Conservation (phyloP, 1,140 invertebrate genomes). For the Yoshiicerus persimilis region DNA sequence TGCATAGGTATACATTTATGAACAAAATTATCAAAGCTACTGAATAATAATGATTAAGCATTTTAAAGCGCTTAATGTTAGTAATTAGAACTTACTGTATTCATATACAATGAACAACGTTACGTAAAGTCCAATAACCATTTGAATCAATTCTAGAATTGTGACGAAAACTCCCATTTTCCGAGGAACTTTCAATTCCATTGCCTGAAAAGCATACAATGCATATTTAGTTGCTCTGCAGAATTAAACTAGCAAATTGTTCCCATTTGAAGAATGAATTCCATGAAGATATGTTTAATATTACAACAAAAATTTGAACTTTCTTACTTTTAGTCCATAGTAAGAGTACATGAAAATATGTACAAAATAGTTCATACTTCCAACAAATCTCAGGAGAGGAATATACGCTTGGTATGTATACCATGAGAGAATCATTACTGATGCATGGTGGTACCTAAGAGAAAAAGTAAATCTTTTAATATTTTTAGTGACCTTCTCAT, state of each 20-base stretch:
- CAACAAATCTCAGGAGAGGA: conserved; percentile 38
- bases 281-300: neutral
- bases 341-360: conserved; percentile 44
- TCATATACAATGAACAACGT: conserved; percentile 26
- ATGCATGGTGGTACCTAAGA: conserved; percentile 38
- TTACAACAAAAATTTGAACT: neutral
- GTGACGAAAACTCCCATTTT: conserved; percentile 16
- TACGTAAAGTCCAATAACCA: conserved; percentile 26
- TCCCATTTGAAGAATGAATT: neutral
- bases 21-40: neutral
- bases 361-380: conserved; percentile 46
- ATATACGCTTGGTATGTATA: conserved; percentile 34
- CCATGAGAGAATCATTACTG: conserved; percentile 34
- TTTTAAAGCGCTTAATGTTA: neutral
- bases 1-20: too few species aligned
- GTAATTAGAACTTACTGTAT: neutral
- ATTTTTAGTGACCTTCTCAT: too few species aligned
- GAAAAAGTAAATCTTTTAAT: too few species aligned
- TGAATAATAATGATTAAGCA: neutral
- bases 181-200: conserved; percentile 26
- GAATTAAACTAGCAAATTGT: neutral
- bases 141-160: conserved; percentile 33
- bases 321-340: conserved; percentile 38
- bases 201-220: neutral
- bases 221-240: too few species aligned